Conservation (phyloP, 2,888 invertebrate genomes). For the Polydrusus pterygomalis region DNA sequence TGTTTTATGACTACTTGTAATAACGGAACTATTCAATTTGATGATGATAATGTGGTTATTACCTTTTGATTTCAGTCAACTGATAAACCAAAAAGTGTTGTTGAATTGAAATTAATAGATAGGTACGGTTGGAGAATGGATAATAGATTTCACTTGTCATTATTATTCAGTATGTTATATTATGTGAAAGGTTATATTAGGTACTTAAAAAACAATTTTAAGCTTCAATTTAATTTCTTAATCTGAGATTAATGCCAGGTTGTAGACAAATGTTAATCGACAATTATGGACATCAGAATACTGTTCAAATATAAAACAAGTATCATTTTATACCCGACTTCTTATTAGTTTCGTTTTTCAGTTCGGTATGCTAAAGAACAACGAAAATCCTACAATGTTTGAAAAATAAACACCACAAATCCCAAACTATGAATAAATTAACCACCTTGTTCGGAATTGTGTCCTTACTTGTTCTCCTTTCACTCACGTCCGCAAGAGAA, state of each 20-base stretch:
- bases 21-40: constrained; percentile 26
- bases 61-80: constrained; percentile 4
- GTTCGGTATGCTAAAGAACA: background rate
- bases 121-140: background rate
- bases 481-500: constrained; percentile 43
- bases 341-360: background rate
- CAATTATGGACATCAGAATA: too few species aligned
- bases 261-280: too few species aligned
- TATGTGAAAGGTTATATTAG: too few species aligned
- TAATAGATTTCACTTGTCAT: background rate
- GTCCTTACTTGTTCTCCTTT: background rate
- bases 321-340: too few species aligned
- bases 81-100: background rate
- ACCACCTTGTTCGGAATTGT: background rate
- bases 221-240: too few species aligned
- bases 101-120: background rate
- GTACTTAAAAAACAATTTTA: too few species aligned
- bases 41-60: constrained; percentile 22
- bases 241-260: too few species aligned
- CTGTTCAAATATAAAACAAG: too few species aligned
- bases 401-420: background rate
- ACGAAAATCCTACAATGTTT: constrained; percentile 11
- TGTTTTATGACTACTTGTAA: background rate
- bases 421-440: constrained; percentile 18
- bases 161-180: too few species aligned